Evolutionary conservation across 2,113 vertebrate genomes (phyloP), one percentile per base, ranked within the genome.

Genomic region (Prietella phreatophila): DNA sequence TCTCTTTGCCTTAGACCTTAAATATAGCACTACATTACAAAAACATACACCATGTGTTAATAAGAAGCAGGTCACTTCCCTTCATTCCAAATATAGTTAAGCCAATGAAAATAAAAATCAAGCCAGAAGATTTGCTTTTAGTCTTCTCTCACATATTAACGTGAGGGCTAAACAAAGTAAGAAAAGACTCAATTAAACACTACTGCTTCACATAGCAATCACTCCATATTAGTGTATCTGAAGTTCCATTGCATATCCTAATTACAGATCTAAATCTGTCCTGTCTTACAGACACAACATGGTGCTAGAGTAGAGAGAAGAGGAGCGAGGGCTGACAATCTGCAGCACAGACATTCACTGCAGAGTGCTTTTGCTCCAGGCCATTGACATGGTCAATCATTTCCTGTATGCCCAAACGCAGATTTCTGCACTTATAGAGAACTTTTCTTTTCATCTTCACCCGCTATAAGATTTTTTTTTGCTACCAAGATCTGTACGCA

Each of bases 241-340:
- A 83, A 47, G 50, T 30, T n/a, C n/a, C 17, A 2, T 33, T 10
- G 50, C 50, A 33, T 39, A 75, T 19, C 53, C 25, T 27, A 85
- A 85, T 60, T 39, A n/a, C 36, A 15, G 30, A 55, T 84, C 27
- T 73, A 55, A 73, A 33, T 71, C 14, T 4, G 11, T 27, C 5
- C 50, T 71, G 65, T 73, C 2, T 55, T 42, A 85, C 69, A 9
- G 61, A 67, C 63, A 30, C 9, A 13, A 55, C 15, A 84, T 6
- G 4, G 27, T 22, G 63, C 15, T 47, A 69, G n/a, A 55, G 27
- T 47, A 7, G 65, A 65, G 15, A 50, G 42, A 69, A 30, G 39
- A 33, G 47, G 83, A 71, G 53, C 50, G 30, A 36, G 76, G 55
- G n/a, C 83, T 69, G 47, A 42, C 33, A n/a, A 78, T 85, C 73